A percentile compares a stretch with the other conserved stretches of the same genome.
Conservation (phyloP, 2,888 invertebrate species). For the Platynereis dumerilii region DNA sequence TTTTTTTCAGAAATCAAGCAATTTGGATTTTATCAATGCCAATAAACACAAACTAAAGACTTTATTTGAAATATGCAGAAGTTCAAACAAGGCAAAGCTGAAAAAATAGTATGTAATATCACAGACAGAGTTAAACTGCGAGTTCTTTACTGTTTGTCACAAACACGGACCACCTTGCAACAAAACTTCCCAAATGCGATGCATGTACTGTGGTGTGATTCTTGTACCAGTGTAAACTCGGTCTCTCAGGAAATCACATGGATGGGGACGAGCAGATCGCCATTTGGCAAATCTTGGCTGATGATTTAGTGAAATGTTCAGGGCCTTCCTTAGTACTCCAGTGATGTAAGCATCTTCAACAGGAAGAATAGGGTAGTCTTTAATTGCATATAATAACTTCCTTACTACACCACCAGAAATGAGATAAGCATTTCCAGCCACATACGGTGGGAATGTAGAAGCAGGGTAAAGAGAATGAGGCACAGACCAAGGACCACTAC, state of each 20-base stretch:
- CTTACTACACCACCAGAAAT: slow-evolving; percentile 12
- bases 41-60: too few species aligned
- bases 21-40: too few species aligned
- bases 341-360: slow-evolving; percentile 51
- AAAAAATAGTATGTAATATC: too few species aligned
- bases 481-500: slow-evolving; percentile 19
- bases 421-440: slow-evolving; percentile 21
- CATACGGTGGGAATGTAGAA: slow-evolving; percentile 19
- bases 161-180: too few species aligned
- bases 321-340: slow-evolving; percentile 41
- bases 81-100: too few species aligned
- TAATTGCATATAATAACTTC: slow-evolving; percentile 25
- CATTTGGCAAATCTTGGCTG: too few species aligned
- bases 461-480: slow-evolving; percentile 17
- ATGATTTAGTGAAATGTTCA: neutral
- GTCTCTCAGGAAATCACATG: slow-evolving; percentile 17
- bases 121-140: too few species aligned
- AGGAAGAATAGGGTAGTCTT: slow-evolving; percentile 41
- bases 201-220: slow-evolving; percentile 11
- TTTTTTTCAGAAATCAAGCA: too few species aligned
- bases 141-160: too few species aligned
- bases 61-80: too few species aligned
- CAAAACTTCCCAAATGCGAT: slow-evolving; percentile 14
- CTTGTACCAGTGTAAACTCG: slow-evolving; percentile 17
- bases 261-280: neutral